Percentiles rank a stretch among this genome's conserved stretches.
These are phyloP conservation scores for Actias luna DNA, from an alignment of 2,888 invertebrate genomes.

Conservation along the genomic window DNA sequence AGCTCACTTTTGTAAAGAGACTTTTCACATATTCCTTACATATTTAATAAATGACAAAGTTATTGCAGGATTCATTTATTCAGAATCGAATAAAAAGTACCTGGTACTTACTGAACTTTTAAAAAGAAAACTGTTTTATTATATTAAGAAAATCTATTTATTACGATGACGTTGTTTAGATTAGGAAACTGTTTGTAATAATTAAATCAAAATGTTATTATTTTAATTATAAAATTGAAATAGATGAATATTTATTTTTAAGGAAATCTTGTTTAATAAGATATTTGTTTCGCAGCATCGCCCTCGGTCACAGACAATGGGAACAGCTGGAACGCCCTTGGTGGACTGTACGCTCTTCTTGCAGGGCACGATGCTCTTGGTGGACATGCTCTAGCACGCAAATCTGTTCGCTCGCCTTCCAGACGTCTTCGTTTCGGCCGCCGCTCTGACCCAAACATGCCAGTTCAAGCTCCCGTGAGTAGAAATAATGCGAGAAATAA, in stretches of 20 bases:
- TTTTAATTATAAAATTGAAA: no score
- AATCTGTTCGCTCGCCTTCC: constrained; percentile 89
- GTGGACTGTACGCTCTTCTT: constrained; percentile 84
- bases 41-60: background rate
- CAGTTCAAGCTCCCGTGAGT: constrained; percentile 73
- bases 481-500: background rate
- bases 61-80: background rate
- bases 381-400: constrained; percentile 87
- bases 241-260: background rate
- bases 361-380: constrained; percentile 84
- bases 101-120: background rate
- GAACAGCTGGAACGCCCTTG: constrained; percentile 67
- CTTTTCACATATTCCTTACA: background rate
- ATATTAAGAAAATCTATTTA: no score
- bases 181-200: no score
- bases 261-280: background rate
- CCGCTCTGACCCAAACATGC: constrained; percentile 86
- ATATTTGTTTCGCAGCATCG: constrained; percentile 33
- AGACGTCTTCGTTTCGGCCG: constrained; percentile 89
- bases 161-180: no score
- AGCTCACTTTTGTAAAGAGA: background rate
- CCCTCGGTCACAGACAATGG: constrained; percentile 49
- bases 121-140: no score
- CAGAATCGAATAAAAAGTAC: no score
- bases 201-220: no score